Conservation (phyloP, 2,113 vertebrate species). For the Campylomormyrus numenius region DNA sequence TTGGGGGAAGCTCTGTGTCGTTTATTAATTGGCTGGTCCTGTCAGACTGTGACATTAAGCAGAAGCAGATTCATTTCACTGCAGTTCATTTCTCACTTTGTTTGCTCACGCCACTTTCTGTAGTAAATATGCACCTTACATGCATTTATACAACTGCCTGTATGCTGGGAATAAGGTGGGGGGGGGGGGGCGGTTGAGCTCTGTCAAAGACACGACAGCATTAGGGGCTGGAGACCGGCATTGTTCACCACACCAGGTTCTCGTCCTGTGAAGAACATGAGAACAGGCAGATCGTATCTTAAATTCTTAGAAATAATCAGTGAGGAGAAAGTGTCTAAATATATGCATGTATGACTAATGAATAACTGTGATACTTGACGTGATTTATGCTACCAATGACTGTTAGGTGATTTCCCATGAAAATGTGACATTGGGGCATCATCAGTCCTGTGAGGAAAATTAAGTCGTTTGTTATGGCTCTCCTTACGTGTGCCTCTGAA, state of each 20-base stretch:
- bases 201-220: background rate
- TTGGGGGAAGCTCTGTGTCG: background rate
- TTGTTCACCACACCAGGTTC: background rate
- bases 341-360: background rate
- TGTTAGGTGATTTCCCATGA: background rate
- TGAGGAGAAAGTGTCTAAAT: background rate
- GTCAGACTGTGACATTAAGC: background rate
- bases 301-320: background rate
- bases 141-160: background rate
- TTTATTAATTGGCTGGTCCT: background rate
- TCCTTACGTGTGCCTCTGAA: background rate
- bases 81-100: background rate
- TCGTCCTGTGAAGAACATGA: background rate
- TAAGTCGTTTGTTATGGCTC: background rate
- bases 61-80: background rate
- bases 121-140: background rate
- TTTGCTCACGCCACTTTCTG: background rate
- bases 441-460: slow-evolving; percentile 2
- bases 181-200: background rate
- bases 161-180: background rate
- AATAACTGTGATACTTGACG: background rate
- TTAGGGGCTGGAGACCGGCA: background rate
- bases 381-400: background rate
- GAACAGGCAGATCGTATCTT: background rate
- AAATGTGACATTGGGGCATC: slow-evolving; percentile 7